A percentile compares a stretch with the other conserved stretches of the same genome.
phyloP scores from a whole-genome alignment of 2,888 invertebrate genomes.

The Drosophila dives region DNA sequence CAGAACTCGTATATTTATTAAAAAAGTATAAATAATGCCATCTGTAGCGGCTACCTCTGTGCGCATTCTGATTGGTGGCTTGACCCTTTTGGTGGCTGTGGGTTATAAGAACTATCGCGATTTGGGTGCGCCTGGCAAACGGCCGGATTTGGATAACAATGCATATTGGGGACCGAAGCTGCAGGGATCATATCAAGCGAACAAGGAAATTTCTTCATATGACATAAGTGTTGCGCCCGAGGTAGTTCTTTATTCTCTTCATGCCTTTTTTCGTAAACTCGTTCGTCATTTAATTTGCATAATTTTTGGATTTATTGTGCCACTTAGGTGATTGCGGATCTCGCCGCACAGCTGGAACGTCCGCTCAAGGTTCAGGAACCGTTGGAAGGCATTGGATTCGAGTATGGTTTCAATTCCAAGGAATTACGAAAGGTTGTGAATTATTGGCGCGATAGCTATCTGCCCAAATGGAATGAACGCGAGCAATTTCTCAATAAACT shows the following conservation, averaged over 20 bases:
- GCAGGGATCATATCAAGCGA: conserved; percentile 75
- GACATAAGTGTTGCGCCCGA: conserved; percentile 75
- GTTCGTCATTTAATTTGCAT: conserved; percentile 12
- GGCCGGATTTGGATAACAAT: conserved; percentile 78
- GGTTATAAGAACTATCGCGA: conserved; percentile 80
- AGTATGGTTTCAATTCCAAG: conserved; percentile 92
- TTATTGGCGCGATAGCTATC: conserved; percentile 92
- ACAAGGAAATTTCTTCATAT: conserved; percentile 75
- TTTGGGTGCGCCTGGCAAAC: conserved; percentile 71
- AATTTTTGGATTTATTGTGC: background rate
- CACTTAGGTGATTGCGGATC: conserved; percentile 86
- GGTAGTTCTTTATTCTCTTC: conserved; percentile 53
- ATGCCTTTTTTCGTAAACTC: conserved; percentile 16
- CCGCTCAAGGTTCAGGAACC: conserved; percentile 86
- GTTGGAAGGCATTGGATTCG: conserved; percentile 89
- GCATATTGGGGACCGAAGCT: conserved; percentile 84
- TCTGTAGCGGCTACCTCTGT: conserved; percentile 58
- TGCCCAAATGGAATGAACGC: conserved; percentile 88
- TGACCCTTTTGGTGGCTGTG: conserved; percentile 71
- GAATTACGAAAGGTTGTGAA: conserved; percentile 89
- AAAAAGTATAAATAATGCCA: conserved; percentile 32
- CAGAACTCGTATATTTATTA: background rate
- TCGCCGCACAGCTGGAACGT: conserved; percentile 87
- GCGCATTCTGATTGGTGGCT: conserved; percentile 68
- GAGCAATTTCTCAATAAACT: conserved; percentile 90